These are phyloP conservation scores for Ophion ventricosus DNA, from an alignment of 2,888 invertebrate species.

Conservation along the genomic window DNA sequence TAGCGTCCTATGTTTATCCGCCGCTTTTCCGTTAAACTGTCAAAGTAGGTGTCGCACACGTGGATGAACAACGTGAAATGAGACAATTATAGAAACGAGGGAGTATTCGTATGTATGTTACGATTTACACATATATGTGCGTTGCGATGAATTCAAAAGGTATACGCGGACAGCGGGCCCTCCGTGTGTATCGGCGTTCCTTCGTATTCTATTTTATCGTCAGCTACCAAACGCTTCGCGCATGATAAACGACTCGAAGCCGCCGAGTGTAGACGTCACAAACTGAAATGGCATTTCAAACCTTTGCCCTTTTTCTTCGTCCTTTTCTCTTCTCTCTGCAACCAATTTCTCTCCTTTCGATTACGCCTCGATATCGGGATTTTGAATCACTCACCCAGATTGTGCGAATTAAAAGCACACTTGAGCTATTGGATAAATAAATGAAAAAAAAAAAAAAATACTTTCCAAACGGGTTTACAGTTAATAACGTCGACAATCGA, in stretches of 20 bases:
- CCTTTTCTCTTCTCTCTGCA: not conserved
- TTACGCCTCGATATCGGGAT: not conserved
- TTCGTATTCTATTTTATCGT: constrained; percentile 56
- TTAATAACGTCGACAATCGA: too few relatives aligned
- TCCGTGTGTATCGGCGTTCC: constrained; percentile 28
- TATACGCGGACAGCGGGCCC: constrained; percentile 14
- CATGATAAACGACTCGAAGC: constrained; percentile 52
- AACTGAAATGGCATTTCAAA: constrained; percentile 48
- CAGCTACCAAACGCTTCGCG: constrained; percentile 45
- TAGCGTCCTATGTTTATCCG: constrained; percentile 41
- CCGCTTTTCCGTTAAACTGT: constrained; percentile 58
- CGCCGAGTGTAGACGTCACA: constrained; percentile 35
- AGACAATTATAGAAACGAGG: constrained; percentile 50
- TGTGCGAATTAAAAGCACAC: too few relatives aligned
- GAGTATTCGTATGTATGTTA: not conserved
- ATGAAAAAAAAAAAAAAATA: too few relatives aligned
- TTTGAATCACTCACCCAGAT: too few relatives aligned
- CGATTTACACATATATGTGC: not conserved
- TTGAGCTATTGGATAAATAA: too few relatives aligned
- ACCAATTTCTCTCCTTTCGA: constrained; percentile 7
- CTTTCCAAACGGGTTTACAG: too few relatives aligned
- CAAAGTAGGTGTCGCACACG: constrained; percentile 44
- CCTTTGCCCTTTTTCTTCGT: constrained; percentile 24
- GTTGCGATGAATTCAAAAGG: constrained; percentile 56
- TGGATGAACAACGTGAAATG: constrained; percentile 54